Base-by-base conservation (phyloP, 2,888 invertebrate genomes). In the Brachypterus glaber region DNA sequence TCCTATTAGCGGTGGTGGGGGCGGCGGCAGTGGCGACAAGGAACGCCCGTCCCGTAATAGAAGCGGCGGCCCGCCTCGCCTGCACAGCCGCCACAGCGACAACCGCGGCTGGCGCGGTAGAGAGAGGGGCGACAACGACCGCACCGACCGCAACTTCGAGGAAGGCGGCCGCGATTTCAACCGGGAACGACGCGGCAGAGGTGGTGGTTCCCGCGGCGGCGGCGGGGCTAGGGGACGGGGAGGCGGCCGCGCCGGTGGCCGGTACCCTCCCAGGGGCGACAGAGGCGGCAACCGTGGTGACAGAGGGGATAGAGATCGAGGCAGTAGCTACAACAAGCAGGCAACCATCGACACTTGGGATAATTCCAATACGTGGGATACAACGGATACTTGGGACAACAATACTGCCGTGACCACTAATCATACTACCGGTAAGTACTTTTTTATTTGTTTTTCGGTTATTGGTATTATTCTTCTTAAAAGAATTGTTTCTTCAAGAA, bases 271-370 rank as follows among this genome's bases (percentile, higher is more conserved):
- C 65, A 62, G 71, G 71, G 62, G 69, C 21, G n/a, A n/a, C n/a
- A n/a, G 74, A 50, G 62, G 62, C 4, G 63, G 62, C 15, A 61
- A 64, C n/a, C 55, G 66, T 26, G 57, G 60, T 3, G 65, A 55
- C 5, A 66, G 71, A 70, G 62, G 69, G 9, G 21, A 9, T 9
- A 4, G 67, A 57, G 49, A 49, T 33, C 44, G 50, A 26, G 50
- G 44, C 24, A 52, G 48, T 32, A 43, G 49, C 30, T 60, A 59
- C 47, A 56, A 56, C 43, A 55, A 55, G 29, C n/a, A n/a, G n/a
- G n/a, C n/a, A n/a, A 62, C 64, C 1, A 73, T 74, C 18, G 74
- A 74, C 40, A 66, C 72, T n/a, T 74, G 73, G 67, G 77, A 78
- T 41, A 76, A 76, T 58, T 63, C 63, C 30, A 62, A 64, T 52